These are phyloP conservation scores for Fulica atra DNA, from an alignment of 2,113 vertebrate species.

Conservation along the genomic window DNA sequence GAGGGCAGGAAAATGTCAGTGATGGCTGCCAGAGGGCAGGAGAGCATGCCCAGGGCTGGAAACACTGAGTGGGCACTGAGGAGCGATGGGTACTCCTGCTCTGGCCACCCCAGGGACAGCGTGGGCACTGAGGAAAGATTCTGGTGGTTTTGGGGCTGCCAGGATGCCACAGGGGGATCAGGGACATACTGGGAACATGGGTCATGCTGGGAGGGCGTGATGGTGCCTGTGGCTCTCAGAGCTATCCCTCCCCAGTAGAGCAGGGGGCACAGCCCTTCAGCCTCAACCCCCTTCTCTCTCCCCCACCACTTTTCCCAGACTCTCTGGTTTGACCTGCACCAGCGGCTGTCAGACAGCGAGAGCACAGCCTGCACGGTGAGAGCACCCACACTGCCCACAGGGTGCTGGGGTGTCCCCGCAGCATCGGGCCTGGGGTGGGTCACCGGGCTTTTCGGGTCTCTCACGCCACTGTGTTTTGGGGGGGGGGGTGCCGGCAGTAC, in stretches of 20 bases:
- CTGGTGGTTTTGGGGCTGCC: not conserved
- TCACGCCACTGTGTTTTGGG: not conserved
- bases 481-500: conserved; percentile 71
- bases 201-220: accelerated
- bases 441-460: not conserved
- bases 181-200: not conserved
- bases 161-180: accelerated
- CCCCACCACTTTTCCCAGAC: conserved; percentile 77
- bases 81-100: not conserved
- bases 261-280: not conserved
- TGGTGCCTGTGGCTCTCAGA: accelerated
- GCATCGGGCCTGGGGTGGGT: accelerated
- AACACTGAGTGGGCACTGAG: accelerated
- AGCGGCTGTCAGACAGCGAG: conserved; percentile 91
- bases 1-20: not conserved
- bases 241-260: not conserved
- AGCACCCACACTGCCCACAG: accelerated
- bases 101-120: not conserved
- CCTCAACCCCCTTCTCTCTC: not conserved
- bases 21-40: not conserved
- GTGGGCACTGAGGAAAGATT: not conserved
- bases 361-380: conserved; percentile 87
- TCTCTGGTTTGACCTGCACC: conserved; percentile 95
- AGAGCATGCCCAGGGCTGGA: not conserved
- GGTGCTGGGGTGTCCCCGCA: not conserved